These are phyloP conservation scores for Penelope pileata DNA, from an alignment of 2,113 vertebrate species.

Conservation along the genomic window DNA sequence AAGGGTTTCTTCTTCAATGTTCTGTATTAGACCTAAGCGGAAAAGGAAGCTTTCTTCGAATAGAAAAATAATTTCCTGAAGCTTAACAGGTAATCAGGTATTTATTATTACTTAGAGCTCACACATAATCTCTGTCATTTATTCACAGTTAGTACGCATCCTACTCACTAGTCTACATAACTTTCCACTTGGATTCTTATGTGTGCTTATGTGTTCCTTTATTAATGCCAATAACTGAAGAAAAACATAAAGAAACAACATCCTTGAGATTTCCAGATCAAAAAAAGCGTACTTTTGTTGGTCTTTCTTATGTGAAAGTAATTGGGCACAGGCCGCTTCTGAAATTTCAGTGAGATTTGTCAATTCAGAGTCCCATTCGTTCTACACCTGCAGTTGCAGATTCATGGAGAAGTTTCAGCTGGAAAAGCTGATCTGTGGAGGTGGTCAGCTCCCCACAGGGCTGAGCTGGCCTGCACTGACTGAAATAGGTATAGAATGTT, in stretches of 20 bases:
- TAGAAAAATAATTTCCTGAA: background rate
- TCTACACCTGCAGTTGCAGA: background rate
- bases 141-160: background rate
- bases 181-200: background rate
- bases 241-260: background rate
- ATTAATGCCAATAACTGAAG: background rate
- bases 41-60: background rate
- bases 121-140: background rate
- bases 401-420: background rate
- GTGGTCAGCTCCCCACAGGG: rapidly evolving
- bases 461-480: background rate
- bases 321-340: background rate
- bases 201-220: background rate
- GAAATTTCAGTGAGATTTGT: background rate
- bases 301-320: background rate
- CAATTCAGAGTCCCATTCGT: background rate
- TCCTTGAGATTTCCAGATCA: background rate
- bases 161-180: background rate
- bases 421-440: background rate
- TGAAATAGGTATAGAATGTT: background rate
- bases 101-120: background rate
- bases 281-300: background rate
- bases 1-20: background rate
- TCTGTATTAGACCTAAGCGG: background rate
- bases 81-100: background rate